These are phyloP conservation scores for Megalurothrips usitatus DNA, from an alignment of 2,888 invertebrate genomes.

Conservation along the genomic window DNA sequence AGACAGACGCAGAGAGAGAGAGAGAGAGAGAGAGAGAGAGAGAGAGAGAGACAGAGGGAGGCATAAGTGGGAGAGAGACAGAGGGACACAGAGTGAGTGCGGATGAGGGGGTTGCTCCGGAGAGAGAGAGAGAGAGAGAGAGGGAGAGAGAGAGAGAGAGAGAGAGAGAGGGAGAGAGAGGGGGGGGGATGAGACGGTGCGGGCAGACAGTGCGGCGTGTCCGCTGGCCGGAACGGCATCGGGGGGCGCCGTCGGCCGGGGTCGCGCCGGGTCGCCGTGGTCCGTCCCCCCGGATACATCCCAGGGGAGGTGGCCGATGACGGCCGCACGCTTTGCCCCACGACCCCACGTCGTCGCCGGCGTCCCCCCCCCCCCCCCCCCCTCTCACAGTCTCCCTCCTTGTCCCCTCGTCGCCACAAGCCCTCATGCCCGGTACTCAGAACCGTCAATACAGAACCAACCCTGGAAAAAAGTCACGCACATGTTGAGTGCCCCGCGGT, in stretches of 20 bases:
- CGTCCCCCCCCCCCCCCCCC: not conserved
- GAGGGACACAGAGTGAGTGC: not conserved
- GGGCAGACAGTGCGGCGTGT: not conserved
- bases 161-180: not conserved
- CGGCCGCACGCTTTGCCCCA: not conserved
- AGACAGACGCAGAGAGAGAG: not conserved
- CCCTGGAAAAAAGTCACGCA: too few relatives aligned
- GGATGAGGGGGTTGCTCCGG: too few relatives aligned
- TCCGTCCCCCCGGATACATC: not conserved
- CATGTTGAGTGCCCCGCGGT: too few relatives aligned
- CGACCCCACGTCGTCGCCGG: not conserved
- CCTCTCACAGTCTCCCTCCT: too few relatives aligned
- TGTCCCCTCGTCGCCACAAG: too few relatives aligned
- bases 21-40: slow-evolving; percentile 11
- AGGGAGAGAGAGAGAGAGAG: not conserved
- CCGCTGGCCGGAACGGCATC: not conserved
- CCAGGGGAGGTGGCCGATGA: not conserved
- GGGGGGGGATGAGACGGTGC: not conserved
- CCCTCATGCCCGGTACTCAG: too few relatives aligned
- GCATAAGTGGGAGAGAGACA: not conserved
- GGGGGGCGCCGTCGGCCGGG: not conserved
- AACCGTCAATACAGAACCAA: too few relatives aligned
- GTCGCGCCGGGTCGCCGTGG: not conserved
- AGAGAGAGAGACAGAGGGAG: not conserved
- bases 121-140: not conserved